Percentiles rank a stretch among this genome's conserved stretches.
phyloP scores from a whole-genome alignment of 2,888 invertebrate genomes.

The Erebia ligea region DNA sequence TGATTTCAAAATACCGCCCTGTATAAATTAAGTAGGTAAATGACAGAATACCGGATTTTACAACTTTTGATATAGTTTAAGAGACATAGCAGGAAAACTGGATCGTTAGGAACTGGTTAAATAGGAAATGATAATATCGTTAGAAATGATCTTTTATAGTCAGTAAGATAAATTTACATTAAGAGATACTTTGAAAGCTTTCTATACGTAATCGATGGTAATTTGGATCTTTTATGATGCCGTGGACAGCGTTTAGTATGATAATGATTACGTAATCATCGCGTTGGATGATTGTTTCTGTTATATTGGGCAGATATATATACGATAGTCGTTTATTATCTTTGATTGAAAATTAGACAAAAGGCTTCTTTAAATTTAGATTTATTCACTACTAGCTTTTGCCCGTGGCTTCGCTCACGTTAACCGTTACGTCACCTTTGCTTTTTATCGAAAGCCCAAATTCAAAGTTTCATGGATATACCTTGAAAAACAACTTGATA shows the following conservation, averaged over 20 bases:
- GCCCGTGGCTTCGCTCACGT: too few relatives aligned
- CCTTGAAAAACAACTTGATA: too few relatives aligned
- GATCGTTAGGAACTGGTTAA: slow-evolving; percentile 53
- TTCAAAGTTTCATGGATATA: too few relatives aligned
- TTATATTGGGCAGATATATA: background rate
- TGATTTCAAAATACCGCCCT: background rate
- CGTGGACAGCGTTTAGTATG: slow-evolving; percentile 21
- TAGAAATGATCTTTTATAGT: slow-evolving; percentile 53
- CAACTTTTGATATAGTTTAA: slow-evolving; percentile 51
- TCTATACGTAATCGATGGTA: slow-evolving; percentile 43
- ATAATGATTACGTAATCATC: slow-evolving; percentile 26
- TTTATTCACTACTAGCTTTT: too few relatives aligned
- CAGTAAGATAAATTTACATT: slow-evolving; percentile 52
- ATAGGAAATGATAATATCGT: slow-evolving; percentile 47
- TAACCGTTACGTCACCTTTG: too few relatives aligned
- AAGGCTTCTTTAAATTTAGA: background rate
- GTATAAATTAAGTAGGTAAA: slow-evolving; percentile 45
- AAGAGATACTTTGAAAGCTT: slow-evolving; percentile 36
- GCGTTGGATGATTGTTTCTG: slow-evolving; percentile 3
- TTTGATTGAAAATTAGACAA: background rate
- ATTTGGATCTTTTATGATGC: slow-evolving; percentile 37
- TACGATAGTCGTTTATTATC: background rate
- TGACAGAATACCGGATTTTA: slow-evolving; percentile 64
- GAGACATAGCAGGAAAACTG: slow-evolving; percentile 45
- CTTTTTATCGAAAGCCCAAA: too few relatives aligned